Evolutionary conservation across 2,888 invertebrate species (phyloP).

Genomic region (Eutolmus rufibarbis): DNA sequence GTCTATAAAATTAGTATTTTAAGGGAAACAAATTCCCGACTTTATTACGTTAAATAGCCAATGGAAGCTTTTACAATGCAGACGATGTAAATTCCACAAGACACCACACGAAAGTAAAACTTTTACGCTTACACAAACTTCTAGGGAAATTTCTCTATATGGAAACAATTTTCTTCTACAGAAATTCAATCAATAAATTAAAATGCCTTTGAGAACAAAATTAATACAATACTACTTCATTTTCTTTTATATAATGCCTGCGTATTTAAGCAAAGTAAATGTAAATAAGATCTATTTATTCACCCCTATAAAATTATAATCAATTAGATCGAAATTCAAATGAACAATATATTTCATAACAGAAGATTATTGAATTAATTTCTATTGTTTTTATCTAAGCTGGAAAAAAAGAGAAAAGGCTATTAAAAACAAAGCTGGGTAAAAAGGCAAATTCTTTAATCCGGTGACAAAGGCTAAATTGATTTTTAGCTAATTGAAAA

Average conservation of each 20-base stretch:
- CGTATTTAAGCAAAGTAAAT: too few species aligned
- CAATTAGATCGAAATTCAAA: background rate
- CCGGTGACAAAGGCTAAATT: background rate
- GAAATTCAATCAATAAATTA: background rate
- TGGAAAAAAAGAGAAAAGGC: background rate
- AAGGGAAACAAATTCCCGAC: background rate
- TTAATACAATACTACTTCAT: background rate
- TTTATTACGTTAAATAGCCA: background rate
- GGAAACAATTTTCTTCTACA: background rate
- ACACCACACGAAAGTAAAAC: background rate
- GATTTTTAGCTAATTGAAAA: background rate
- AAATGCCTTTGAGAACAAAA: background rate
- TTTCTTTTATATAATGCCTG: too few species aligned
- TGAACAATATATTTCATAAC: background rate
- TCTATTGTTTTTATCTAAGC: background rate
- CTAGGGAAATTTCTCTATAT: background rate
- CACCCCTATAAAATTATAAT: background rate
- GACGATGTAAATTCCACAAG: background rate
- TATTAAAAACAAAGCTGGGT: background rate
- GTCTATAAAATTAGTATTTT: background rate
- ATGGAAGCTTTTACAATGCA: background rate
- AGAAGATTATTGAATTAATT: background rate
- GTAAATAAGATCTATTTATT: background rate
- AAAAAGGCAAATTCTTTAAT: background rate
- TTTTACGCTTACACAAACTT: background rate